These are phyloP conservation scores for Xiphias gladius DNA, from an alignment of 2,113 vertebrate genomes.

Conservation along the genomic window DNA sequence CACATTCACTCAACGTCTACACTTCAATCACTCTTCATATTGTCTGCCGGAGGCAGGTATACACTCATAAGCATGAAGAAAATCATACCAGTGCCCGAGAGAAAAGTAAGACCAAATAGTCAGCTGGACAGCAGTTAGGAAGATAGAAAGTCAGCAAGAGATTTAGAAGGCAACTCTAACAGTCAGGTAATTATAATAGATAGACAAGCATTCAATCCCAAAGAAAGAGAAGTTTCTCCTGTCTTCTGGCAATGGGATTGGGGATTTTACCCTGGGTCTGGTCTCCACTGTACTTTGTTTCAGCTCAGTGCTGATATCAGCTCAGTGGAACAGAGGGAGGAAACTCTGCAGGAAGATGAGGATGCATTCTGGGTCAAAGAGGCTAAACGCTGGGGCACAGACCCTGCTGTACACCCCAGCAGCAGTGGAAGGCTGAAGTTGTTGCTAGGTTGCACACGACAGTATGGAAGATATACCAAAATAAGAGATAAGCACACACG, in stretches of 20 bases:
- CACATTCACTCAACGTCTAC: neutral
- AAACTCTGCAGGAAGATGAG: constrained; percentile 53
- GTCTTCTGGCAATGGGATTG: constrained; percentile 9
- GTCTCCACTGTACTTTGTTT: constrained; percentile 40
- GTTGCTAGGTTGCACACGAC: constrained; percentile 34
- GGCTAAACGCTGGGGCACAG: constrained; percentile 58
- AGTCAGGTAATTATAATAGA: constrained; percentile 43
- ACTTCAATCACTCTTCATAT: neutral
- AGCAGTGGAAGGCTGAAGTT: constrained; percentile 14
- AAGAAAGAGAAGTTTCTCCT: constrained; percentile 24
- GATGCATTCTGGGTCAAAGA: constrained; percentile 60
- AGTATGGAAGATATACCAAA: constrained; percentile 19
- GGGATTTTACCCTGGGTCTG: constrained; percentile 42
- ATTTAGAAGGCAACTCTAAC: constrained; percentile 29
- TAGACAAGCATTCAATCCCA: constrained; percentile 51
- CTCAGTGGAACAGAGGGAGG: constrained; percentile 42
- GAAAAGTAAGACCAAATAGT: constrained; percentile 1
- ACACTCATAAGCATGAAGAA: neutral
- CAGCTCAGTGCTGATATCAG: constrained; percentile 44
- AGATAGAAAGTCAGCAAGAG: constrained; percentile 25
- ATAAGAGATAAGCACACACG: neutral
- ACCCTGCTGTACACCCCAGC: constrained; percentile 31
- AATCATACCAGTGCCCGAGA: neutral
- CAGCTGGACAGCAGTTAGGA: constrained; percentile 17
- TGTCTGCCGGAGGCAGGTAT: neutral